These are phyloP conservation scores for Troides aeacus DNA, from an alignment of 2,888 invertebrate species.

Conservation along the genomic window DNA sequence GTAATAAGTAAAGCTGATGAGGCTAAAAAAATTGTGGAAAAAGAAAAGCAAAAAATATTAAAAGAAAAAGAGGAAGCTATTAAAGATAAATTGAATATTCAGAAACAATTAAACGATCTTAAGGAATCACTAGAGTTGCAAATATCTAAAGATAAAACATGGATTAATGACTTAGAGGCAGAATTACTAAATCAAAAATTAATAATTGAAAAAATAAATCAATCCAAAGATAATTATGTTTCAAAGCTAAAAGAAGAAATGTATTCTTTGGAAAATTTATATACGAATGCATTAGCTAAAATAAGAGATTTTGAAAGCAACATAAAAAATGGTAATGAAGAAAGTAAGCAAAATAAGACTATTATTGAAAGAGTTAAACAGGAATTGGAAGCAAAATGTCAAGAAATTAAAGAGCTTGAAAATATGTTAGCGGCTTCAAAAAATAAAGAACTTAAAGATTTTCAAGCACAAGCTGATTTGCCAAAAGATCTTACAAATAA, in stretches of 20 bases:
- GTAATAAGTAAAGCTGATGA: conserved; percentile 67
- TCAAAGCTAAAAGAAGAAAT: conserved; percentile 58
- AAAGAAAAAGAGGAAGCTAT: conserved; percentile 67
- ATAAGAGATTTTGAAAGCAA: conserved; percentile 49
- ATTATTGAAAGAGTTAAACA: conserved; percentile 42
- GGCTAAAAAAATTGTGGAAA: conserved; percentile 64
- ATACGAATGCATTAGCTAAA: conserved; percentile 48
- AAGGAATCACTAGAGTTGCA: conserved; percentile 54
- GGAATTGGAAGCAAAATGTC: conserved; percentile 46
- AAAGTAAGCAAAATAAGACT: conserved; percentile 40
- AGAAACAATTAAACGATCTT: conserved; percentile 50
- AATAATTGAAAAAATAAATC: conserved; percentile 56
- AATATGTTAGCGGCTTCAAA: conserved; percentile 44
- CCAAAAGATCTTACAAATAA: conserved; percentile 13
- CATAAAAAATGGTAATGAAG: conserved; percentile 37
- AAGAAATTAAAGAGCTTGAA: conserved; percentile 48
- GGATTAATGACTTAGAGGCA: conserved; percentile 60
- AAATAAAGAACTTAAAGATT: conserved; percentile 37
- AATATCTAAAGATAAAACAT: conserved; percentile 45
- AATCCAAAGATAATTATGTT: conserved; percentile 52
- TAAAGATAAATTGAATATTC: conserved; percentile 50
- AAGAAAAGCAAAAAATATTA: conserved; percentile 64
- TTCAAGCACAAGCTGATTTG: conserved; percentile 19
- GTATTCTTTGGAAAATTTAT: conserved; percentile 47
- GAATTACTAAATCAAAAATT: conserved; percentile 62